Evolutionary conservation across 2,888 invertebrate genomes (phyloP).

Genomic region (Hyppa rectilinea): DNA sequence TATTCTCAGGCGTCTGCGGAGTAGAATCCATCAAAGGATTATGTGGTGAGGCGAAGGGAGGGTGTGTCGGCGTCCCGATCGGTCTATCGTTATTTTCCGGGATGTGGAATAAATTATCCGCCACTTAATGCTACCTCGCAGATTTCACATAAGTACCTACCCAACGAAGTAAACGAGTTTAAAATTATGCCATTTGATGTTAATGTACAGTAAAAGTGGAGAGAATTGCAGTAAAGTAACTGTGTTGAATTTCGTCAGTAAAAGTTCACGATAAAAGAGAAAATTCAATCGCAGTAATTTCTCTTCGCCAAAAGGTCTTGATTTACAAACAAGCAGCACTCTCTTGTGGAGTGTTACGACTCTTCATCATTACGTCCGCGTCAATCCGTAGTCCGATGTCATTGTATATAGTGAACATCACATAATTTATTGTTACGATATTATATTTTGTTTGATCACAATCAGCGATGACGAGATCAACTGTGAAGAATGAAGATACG

Average conservation of each 20-base stretch:
- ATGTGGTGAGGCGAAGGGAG: conserved; percentile 69
- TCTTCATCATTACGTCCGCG: conserved; percentile 23
- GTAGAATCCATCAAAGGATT: conserved; percentile 89
- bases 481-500: conserved; percentile 43
- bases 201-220: conserved; percentile 43
- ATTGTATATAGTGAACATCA: conserved; percentile 11
- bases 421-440: conserved; percentile 37
- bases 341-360: conserved; percentile 34
- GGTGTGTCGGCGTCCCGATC: conserved; percentile 81
- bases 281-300: conserved; percentile 35
- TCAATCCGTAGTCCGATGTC: conserved; percentile 37
- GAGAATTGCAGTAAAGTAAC: conserved; percentile 44
- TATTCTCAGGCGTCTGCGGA: conserved; percentile 76
- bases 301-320: conserved; percentile 10
- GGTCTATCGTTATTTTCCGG: conserved; percentile 83
- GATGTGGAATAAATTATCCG: conserved; percentile 88
- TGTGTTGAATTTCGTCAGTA: conserved; percentile 34
- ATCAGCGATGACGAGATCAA: conserved; percentile 50
- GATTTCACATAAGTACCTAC: conserved; percentile 75
- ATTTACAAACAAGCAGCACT: conserved; percentile 21
- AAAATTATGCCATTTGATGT: conserved; percentile 54
- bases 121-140: conserved; percentile 81
- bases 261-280: conserved; percentile 28
- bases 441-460: conserved; percentile 48
- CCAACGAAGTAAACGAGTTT: conserved; percentile 51